A percentile compares a stretch with the other conserved stretches of the same genome.
phyloP scores from a whole-genome alignment of 53 echinoderm and acorn worm species.

The Mesocentrotus franciscanus region DNA sequence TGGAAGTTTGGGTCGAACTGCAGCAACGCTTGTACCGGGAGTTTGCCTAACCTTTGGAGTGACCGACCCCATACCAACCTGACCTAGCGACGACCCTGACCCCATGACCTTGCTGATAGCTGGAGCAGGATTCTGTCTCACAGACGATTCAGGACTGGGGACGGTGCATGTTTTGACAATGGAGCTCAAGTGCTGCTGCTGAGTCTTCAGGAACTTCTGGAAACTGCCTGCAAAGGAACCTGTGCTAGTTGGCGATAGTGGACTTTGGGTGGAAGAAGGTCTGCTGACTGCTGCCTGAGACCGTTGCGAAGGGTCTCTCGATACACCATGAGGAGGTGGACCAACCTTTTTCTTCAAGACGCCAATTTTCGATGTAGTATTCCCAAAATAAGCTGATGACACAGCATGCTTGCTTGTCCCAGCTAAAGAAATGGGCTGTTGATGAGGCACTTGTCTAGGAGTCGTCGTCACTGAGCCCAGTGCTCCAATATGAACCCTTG shows the following conservation, averaged over 20 bases:
- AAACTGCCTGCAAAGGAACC: conserved; percentile 1
- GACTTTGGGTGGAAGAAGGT: neutral
- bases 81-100: conserved; percentile 24
- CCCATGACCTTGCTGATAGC: neutral
- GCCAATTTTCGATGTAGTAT: neutral
- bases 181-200: conserved; percentile 6
- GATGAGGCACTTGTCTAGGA: neutral
- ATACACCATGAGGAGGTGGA: neutral
- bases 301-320: neutral
- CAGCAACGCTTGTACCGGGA: neutral
- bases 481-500: conserved; percentile 4
- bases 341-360: neutral
- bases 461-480: neutral
- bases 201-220: conserved; percentile 16
- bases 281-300: neutral
- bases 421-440: neutral
- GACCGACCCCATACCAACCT: neutral
- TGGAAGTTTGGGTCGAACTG: neutral
- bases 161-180: neutral
- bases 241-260: neutral
- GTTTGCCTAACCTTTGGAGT: neutral
- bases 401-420: neutral
- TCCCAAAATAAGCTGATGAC: neutral
- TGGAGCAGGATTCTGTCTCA: neutral
- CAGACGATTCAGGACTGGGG: neutral